A percentile compares a stretch with the other conserved stretches of the same genome.
phyloP scores from a whole-genome alignment of 2,888 invertebrate genomes.

The Drosophila trichaetosa region DNA sequence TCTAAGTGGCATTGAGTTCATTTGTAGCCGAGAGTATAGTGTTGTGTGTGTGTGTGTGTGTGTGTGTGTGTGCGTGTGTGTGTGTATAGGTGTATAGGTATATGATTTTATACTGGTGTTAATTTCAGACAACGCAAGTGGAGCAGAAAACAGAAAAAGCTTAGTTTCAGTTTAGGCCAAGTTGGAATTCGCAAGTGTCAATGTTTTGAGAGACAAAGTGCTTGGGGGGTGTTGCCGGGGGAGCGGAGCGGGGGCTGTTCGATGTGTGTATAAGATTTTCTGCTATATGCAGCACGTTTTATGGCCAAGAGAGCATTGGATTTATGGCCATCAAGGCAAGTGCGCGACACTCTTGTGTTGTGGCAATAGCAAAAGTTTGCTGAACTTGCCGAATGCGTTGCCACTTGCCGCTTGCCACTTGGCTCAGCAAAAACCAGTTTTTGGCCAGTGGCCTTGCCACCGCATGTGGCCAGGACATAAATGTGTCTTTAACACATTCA shows the following conservation, averaged over 20 bases:
- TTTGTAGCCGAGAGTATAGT: conserved; percentile 20
- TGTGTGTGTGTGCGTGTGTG: neutral
- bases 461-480: conserved; percentile 24
- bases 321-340: conserved; percentile 71
- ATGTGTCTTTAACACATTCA: conserved; percentile 42
- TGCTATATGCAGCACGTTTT: conserved; percentile 54
- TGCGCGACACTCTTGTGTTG: conserved; percentile 35
- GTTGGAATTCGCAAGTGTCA: conserved; percentile 42
- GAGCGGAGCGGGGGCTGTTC: neutral
- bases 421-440: conserved; percentile 41
- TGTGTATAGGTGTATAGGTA: neutral
- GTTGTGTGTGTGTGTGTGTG: neutral
- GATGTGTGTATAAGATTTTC: conserved; percentile 31
- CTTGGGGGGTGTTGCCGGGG: neutral
- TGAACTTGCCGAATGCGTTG: conserved; percentile 60
- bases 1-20: conserved; percentile 58
- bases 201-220: neutral
- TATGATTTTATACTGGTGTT: conserved; percentile 32
- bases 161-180: conserved; percentile 25
- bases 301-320: conserved; percentile 56
- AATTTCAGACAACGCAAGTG: conserved; percentile 39
- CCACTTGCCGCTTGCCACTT: conserved; percentile 32
- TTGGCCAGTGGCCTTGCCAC: conserved; percentile 38
- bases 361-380: conserved; percentile 57
- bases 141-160: conserved; percentile 28